Evolutionary conservation across 2,797 vertebrate species (phyloP).

Genomic region (Luscinia luscinia): DNA sequence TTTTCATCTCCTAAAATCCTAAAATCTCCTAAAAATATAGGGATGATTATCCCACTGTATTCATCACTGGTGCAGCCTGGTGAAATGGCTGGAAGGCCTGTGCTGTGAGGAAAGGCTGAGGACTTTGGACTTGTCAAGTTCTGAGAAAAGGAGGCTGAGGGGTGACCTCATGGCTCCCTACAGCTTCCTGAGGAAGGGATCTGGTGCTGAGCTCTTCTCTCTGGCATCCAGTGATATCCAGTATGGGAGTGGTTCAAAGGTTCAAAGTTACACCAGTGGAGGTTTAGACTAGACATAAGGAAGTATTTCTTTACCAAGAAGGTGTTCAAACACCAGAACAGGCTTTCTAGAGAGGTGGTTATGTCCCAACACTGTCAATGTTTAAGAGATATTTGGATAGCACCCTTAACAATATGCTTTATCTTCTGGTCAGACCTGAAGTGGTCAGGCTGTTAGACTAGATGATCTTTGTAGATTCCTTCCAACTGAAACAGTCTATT

Average conservation of each 20-base stretch:
- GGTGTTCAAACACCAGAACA: not conserved
- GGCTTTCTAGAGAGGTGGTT: not conserved
- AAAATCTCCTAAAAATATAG: too few species aligned
- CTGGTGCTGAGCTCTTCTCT: not conserved
- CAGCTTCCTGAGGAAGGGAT: not conserved
- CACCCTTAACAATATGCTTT: not conserved
- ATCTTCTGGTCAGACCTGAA: not conserved
- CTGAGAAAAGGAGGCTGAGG: not conserved
- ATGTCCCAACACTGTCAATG: not conserved
- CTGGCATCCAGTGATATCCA: not conserved
- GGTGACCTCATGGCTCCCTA: not conserved
- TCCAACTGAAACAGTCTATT: too few species aligned
- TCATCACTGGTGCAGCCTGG: not conserved
- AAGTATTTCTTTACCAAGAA: not conserved
- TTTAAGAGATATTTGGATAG: not conserved
- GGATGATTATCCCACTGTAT: not conserved
- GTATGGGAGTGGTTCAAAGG: not conserved
- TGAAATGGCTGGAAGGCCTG: not conserved
- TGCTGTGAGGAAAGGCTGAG: not conserved
- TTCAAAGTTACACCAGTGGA: not conserved
- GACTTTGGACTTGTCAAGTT: not conserved
- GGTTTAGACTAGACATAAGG: not conserved
- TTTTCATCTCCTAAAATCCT: not conserved
- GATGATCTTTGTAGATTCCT: not conserved
- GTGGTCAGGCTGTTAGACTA: too few species aligned